Evolutionary conservation across 2,797 vertebrate species (phyloP).

Genomic region (Pygocentrus nattereri): DNA sequence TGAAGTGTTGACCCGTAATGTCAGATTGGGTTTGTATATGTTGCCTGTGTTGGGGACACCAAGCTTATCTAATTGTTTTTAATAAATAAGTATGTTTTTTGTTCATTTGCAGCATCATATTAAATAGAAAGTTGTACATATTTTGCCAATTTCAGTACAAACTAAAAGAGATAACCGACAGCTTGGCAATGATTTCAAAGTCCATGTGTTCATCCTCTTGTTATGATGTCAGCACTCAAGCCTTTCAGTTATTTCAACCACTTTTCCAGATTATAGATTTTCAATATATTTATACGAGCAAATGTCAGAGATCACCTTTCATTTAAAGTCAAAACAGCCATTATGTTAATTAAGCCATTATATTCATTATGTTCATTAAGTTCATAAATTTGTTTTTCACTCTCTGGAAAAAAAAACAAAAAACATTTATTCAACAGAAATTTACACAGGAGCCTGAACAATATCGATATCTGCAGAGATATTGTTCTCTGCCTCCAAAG

Average conservation of each 20-base stretch:
- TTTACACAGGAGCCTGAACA: too few species aligned
- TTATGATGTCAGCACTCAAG: not conserved
- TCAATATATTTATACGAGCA: too few species aligned
- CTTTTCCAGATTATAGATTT: too few species aligned
- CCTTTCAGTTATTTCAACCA: not conserved
- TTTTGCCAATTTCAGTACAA: not conserved
- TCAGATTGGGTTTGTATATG: not conserved
- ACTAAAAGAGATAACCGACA: not conserved
- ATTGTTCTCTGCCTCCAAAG: too few species aligned
- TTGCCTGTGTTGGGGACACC: not conserved
- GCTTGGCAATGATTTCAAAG: not conserved
- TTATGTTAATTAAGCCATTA: too few species aligned
- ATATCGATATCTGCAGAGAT: too few species aligned
- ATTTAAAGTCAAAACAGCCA: too few species aligned
- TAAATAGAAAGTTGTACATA: not conserved
- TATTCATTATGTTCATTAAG: too few species aligned
- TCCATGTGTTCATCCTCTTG: not conserved
- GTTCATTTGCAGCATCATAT: not conserved
- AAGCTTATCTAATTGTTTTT: not conserved
- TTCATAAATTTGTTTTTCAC: too few species aligned
- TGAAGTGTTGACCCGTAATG: conserved; percentile 17
- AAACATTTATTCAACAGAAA: too few species aligned
- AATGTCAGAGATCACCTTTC: too few species aligned
- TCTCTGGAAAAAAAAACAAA: too few species aligned
- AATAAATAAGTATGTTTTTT: not conserved